phyloP scores from a whole-genome alignment of 2,888 invertebrate species.

The Orthosia incerta region DNA sequence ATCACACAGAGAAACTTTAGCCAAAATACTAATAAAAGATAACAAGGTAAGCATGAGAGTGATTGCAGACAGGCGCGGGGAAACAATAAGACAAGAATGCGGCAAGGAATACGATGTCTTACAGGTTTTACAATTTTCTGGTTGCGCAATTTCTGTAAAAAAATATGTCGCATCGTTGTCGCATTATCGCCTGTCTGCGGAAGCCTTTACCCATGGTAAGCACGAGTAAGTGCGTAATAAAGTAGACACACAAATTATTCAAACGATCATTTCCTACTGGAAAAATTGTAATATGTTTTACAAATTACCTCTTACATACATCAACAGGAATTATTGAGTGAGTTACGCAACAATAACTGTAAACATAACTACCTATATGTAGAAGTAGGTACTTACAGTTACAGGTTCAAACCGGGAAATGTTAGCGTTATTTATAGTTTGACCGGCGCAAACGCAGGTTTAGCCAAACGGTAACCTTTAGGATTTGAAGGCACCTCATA shows the following conservation, averaged over 20 bases:
- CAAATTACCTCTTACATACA: slow-evolving; percentile 53
- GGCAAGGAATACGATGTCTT: neutral
- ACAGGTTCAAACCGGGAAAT: slow-evolving; percentile 74
- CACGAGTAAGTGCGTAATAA: slow-evolving; percentile 21
- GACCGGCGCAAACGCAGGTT: slow-evolving; percentile 72
- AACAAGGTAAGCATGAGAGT: slow-evolving; percentile 16
- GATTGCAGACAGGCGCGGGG: neutral
- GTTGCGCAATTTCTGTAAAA: neutral
- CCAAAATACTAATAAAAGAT: slow-evolving; percentile 45
- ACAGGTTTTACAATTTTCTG: neutral
- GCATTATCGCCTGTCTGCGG: neutral
- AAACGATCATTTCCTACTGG: slow-evolving; percentile 50
- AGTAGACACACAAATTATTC: slow-evolving; percentile 40
- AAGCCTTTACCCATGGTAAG: slow-evolving; percentile 14
- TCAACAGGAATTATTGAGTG: slow-evolving; percentile 50
- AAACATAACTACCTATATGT: slow-evolving; percentile 71
- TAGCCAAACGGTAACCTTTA: slow-evolving; percentile 76
- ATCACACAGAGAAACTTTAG: slow-evolving; percentile 17
- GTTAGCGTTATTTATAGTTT: slow-evolving; percentile 76
- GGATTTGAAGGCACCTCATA: slow-evolving; percentile 52
- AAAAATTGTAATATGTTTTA: slow-evolving; percentile 48
- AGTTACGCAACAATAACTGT: slow-evolving; percentile 76
- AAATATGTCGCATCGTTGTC: neutral
- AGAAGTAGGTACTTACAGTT: slow-evolving; percentile 33
- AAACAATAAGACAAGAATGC: neutral